phyloP scores from a whole-genome alignment of 2,113 vertebrate species.

The Taurulus bubalis region DNA sequence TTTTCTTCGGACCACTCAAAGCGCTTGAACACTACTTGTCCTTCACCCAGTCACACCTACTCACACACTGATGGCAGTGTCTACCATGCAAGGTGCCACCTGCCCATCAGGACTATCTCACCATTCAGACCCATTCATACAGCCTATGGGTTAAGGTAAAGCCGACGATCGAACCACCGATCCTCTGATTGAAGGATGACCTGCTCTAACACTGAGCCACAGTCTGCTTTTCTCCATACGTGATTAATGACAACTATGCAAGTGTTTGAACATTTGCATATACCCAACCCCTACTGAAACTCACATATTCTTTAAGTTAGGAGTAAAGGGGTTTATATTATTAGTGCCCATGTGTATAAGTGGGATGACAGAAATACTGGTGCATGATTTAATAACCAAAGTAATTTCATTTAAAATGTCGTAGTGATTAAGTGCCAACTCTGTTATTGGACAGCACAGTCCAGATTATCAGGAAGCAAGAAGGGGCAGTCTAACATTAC shows the following conservation, averaged over 20 bases:
- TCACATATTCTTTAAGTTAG: conserved; percentile 4
- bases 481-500: background rate
- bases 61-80: background rate
- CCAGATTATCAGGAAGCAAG: conserved; percentile 16
- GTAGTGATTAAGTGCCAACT: background rate
- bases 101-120: too few species aligned
- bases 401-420: conserved; percentile 30
- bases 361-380: background rate
- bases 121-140: background rate
- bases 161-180: background rate
- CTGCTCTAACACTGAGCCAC: too few species aligned
- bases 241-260: conserved; percentile 40
- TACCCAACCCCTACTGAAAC: background rate
- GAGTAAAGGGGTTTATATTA: conserved; percentile 2
- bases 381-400: conserved; percentile 1
- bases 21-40: background rate
- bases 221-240: background rate
- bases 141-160: background rate
- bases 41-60: background rate
- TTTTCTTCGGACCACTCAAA: background rate
- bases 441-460: background rate
- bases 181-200: too few species aligned
- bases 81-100: too few species aligned
- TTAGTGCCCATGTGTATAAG: background rate
- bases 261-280: conserved; percentile 41